Base-by-base conservation (phyloP, 2,113 vertebrate species). In the Scortum barcoo region DNA sequence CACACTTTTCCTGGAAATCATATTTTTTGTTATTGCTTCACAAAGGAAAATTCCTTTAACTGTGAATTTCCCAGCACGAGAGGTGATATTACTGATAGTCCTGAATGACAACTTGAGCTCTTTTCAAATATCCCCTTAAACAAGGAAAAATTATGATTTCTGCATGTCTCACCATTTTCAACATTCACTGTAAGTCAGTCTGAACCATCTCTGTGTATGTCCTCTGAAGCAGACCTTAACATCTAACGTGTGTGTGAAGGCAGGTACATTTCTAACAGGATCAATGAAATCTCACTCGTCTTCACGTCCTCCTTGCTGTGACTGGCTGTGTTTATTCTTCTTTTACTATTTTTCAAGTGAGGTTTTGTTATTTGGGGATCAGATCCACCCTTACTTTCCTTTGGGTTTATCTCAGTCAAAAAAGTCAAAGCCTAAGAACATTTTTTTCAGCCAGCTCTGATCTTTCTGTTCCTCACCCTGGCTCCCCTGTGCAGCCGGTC, bases 401-500 rank as follows among this genome's bases (percentile, higher is more conserved):
- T 19, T 7, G 0, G 3, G 58, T 66, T 66, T 22, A 57, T 42
- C 13, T 11, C 20, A 53, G 33, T n/a, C n/a, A 28, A 44, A 63
- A 4, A 38, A 28, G 33, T 63, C 50, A n/a, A 61, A 58, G 26
- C 13, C 42, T 57, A 20, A n/a, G 3, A 58, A 19, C 20, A 33
- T 22, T 40, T 71, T 78, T 46, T 17, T 71, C 1, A 56, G 33
- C 33, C 46, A 20, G 30, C 61, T 33, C 17, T 58, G 11, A 19
- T 46, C 20, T 65, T 12, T 42, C 16, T 42, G 40, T 46, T 46
- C 90, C 92, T 97, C 94, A 99, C 98, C 96, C 97, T 95, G 85
- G 95, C 96, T 83, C 98, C 98, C 80, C 98, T 95, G 91, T 97
- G 97, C 86, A 99, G 96, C 62, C 98, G 96, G 94, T 99, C 98